Base-by-base conservation (phyloP, 2,797 vertebrate species). In the Phyllotis vaccarum region DNA sequence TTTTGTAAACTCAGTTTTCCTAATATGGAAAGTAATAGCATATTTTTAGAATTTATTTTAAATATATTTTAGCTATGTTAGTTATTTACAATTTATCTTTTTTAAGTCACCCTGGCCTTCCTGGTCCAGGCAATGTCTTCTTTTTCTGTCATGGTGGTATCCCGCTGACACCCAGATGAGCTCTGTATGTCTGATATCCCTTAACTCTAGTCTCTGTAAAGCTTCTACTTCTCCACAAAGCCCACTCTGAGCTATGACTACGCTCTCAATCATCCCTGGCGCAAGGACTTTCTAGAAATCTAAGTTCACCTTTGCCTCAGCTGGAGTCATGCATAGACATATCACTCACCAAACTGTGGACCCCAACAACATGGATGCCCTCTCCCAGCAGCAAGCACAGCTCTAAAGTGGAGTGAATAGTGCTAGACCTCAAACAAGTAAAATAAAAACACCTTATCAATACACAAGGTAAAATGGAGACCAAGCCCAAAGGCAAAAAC, bases 21-120 rank as follows among this genome's bases (percentile, higher is more conserved):
- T 60, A 64, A 19, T 37, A 49, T 8, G 5, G n/a, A 88, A 76
- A 92, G 58, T 40, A 90, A 83, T 54, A 14, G 0, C 12, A 93
- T 11, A 7, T 52, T 92, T 91, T 92, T 86, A 68, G 37, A 70
- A 52, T 94, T 83, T 31, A 86, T 56, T 81, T 92, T 31, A 86
- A 62, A 79, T 76, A 78, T 21, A 64, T 80, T 80, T 60, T 49
- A 79, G 72, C 64, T 60, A 74, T 22, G 31, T 89, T 31, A 8
- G 70, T 52, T 56, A 31, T n/a, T 17, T 90, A 52, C 11, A 87
- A 60, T 70, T 91, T 14, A 56, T 11, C 3, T 68, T 82, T 43
- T 5, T 8, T 49, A 85, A n/a, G 82, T 49, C 10, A 49, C 6
- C 10, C 21, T 66, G 62, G 12, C 31, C 62, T 68, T 24, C 21